Percentiles rank a stretch among this genome's conserved stretches.
Evolutionary conservation across 2,888 invertebrate genomes (phyloP).

Genomic region (Agrotis segetum): DNA sequence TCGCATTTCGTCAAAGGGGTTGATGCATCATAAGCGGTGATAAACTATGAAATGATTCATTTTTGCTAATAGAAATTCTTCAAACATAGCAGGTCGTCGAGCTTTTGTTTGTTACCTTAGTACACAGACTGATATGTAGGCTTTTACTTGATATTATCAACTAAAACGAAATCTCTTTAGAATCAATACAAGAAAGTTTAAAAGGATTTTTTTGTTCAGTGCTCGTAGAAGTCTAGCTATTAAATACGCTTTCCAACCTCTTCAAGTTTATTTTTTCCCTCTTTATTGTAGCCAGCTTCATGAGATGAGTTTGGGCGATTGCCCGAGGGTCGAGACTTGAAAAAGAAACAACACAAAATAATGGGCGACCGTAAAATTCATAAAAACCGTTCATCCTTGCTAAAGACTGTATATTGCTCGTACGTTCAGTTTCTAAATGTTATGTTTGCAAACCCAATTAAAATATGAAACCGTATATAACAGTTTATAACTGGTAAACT

Average conservation of each 20-base stretch:
- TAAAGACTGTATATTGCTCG: constrained; percentile 33
- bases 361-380: constrained; percentile 23
- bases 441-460: not conserved
- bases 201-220: constrained; percentile 10
- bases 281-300: constrained; percentile 34
- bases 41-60: constrained; percentile 9
- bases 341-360: constrained; percentile 38
- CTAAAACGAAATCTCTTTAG: not conserved
- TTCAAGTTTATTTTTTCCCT: constrained; percentile 20
- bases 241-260: constrained; percentile 15
- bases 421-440: not conserved
- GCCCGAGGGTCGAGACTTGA: constrained; percentile 33
- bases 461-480: not conserved
- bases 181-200: not conserved
- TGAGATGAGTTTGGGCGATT: constrained; percentile 41
- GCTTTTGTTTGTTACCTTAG: not conserved
- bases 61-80: not conserved
- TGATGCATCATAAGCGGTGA: constrained; percentile 1
- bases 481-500: not conserved
- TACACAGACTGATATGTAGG: not conserved
- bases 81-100: not conserved
- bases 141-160: not conserved
- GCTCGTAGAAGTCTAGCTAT: not conserved
- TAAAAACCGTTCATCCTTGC: constrained; percentile 42
- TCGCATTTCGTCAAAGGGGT: not conserved